phyloP scores from a whole-genome alignment of 2,888 invertebrate species.

The Antheraea yamamai region DNA sequence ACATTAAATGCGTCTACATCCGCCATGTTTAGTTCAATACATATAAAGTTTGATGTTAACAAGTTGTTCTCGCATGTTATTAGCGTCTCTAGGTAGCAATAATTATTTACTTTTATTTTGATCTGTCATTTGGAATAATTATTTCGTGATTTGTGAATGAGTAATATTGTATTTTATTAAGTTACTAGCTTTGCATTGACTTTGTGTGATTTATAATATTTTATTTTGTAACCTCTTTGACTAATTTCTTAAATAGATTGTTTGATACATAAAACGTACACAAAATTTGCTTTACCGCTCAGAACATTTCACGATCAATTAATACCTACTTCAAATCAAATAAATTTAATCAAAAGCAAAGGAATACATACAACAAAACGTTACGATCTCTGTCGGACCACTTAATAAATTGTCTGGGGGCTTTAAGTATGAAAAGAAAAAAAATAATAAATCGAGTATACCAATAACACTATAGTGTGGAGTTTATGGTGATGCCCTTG shows the following conservation, averaged over 20 bases:
- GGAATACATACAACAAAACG: conserved; percentile 50
- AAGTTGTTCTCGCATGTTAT: not conserved
- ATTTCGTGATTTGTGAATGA: not conserved
- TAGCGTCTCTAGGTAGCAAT: not conserved
- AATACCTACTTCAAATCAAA: conserved; percentile 56
- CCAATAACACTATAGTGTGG: conserved; percentile 76
- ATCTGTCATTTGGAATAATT: not conserved
- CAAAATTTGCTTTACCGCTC: not conserved
- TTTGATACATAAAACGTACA: not conserved
- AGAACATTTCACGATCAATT: conserved; percentile 50
- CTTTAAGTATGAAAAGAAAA: conserved; percentile 49
- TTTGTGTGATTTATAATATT: too few relatives aligned
- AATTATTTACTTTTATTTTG: not conserved
- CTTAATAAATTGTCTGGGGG: conserved; percentile 70
- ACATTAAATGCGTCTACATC: conserved; percentile 3
- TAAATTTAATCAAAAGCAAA: conserved; percentile 52
- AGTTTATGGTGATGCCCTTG: conserved; percentile 75
- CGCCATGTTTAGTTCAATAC: not conserved
- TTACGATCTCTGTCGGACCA: conserved; percentile 56
- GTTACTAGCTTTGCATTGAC: too few relatives aligned
- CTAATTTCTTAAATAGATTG: too few relatives aligned
- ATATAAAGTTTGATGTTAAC: not conserved
- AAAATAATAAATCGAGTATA: conserved; percentile 66
- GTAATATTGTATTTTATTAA: too few relatives aligned
- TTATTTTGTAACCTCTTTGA: too few relatives aligned